Evolutionary conservation across 2,113 vertebrate species (phyloP).

Genomic region (Accipiter virgatus): DNA sequence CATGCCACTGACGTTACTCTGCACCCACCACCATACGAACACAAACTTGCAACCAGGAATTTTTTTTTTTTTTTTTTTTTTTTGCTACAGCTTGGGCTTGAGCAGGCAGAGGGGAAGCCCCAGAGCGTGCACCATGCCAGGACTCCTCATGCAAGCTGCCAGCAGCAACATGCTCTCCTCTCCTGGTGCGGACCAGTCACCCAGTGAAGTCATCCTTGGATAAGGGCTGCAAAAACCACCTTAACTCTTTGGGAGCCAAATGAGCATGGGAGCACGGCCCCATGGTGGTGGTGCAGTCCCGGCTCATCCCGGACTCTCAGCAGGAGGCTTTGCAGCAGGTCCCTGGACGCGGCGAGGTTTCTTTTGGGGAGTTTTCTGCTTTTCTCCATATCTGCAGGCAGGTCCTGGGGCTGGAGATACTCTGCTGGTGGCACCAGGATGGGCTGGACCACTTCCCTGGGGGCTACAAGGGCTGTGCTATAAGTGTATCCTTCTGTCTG

Average conservation of each 20-base stretch:
- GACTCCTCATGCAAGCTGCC: neutral
- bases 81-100: neutral
- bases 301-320: fast-evolving
- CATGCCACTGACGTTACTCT: fast-evolving
- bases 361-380: neutral
- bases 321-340: neutral
- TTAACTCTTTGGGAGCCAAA: neutral
- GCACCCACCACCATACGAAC: neutral
- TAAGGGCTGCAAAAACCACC: neutral
- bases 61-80: neutral
- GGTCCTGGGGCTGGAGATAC: neutral
- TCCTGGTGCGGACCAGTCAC: neutral
- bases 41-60: neutral
- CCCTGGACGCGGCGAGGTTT: neutral
- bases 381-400: neutral
- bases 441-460: neutral
- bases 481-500: neutral
- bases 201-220: neutral
- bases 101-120: neutral
- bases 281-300: fast-evolving
- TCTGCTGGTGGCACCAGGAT: neutral
- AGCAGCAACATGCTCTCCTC: neutral
- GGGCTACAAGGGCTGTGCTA: neutral
- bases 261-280: fast-evolving
- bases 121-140: neutral